Evolutionary conservation across 2,888 invertebrate species (phyloP), one percentile per base, ranked within the genome.

Genomic region (Microctonus hyperodae): DNA sequence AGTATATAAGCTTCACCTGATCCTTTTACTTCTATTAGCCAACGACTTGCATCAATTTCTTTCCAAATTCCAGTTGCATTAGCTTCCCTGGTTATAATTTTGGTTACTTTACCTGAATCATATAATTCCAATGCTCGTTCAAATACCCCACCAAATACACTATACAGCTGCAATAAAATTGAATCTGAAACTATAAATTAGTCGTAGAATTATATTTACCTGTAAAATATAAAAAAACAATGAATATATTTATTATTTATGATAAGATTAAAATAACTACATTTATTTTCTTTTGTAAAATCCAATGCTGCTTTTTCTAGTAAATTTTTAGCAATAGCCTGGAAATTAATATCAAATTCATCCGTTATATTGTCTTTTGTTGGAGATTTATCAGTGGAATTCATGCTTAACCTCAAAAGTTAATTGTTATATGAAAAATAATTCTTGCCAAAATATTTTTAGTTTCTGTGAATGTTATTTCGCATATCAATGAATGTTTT

Each of bases 101-200:
- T 79, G 0, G 88, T 85, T 1, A 88, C 84, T 55, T 83, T 83
- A 70, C 86, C 83, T 58, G 86, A 88, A 69, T 92, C 91, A 56
- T 91, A 82, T 7, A 92, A 83, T 70, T 90, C 88, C 2, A 90
- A 79, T 0, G 91, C 88, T 74, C 88, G 85, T 75, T 87, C 85
- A 23, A 92, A 83, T 9, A 87, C 84, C 28, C 80, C 79, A 0
- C 90, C 90, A 74, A 91, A 90, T 13, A 89, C 77, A 1, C 88
- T 87, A 76, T 89, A 84, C 2, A 92, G 79, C 48, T 85, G 85
- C 23, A 88, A 74, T 23, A 91, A 78, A 37, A 87, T 86, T 57
- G 86, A 85, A 73, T 88, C 88, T 78, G 87, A 82, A 85, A 91
- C 91, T 91, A 73, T 48, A 76, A 88, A 82, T 4, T 90, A 78